Conservation (phyloP, 2,797 vertebrate genomes). For the Rhadinocentrus ornatus region DNA sequence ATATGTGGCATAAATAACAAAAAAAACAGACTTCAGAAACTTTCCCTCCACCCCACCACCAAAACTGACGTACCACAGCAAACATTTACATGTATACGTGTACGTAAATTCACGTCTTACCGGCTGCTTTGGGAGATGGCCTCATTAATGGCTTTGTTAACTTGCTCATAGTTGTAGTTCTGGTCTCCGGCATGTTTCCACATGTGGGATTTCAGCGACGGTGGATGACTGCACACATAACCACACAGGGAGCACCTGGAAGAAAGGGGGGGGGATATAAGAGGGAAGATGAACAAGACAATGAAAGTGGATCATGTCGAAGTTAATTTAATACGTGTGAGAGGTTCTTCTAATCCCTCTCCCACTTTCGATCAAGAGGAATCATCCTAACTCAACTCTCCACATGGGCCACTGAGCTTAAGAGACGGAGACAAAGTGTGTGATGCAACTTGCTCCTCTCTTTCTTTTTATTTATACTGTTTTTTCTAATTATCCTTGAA, state of each 20-base stretch:
- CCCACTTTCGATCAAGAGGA: conserved; percentile 59
- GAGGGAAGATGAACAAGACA: conserved; percentile 19
- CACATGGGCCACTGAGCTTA: conserved; percentile 23
- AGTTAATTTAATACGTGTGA: conserved; percentile 51
- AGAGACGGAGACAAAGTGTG: conserved; percentile 35
- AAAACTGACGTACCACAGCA: too few relatives aligned
- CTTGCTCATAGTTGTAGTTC: conserved; percentile 99
- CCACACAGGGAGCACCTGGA: conserved; percentile 96
- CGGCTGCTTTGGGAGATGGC: conserved; percentile 95
- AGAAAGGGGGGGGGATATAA: neutral
- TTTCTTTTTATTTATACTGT: too few relatives aligned
- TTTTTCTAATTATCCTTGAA: too few relatives aligned
- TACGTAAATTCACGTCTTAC: conserved; percentile 67
- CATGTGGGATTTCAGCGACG: conserved; percentile 98
- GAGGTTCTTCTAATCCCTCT: conserved; percentile 53
- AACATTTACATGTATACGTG: too few relatives aligned
- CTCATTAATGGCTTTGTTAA: conserved; percentile 97
- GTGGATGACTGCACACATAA: conserved; percentile 97
- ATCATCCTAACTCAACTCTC: conserved; percentile 51
- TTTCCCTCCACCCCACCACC: too few relatives aligned
- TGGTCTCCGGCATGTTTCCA: conserved; percentile 99
- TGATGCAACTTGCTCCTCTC: too few relatives aligned
- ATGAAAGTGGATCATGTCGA: conserved; percentile 41
- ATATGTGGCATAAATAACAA: too few relatives aligned
- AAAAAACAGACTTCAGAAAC: too few relatives aligned